A percentile compares a stretch with the other conserved stretches of the same genome.
phyloP scores from a whole-genome alignment of 2,888 invertebrate genomes.

The Drosophila bunnanda region DNA sequence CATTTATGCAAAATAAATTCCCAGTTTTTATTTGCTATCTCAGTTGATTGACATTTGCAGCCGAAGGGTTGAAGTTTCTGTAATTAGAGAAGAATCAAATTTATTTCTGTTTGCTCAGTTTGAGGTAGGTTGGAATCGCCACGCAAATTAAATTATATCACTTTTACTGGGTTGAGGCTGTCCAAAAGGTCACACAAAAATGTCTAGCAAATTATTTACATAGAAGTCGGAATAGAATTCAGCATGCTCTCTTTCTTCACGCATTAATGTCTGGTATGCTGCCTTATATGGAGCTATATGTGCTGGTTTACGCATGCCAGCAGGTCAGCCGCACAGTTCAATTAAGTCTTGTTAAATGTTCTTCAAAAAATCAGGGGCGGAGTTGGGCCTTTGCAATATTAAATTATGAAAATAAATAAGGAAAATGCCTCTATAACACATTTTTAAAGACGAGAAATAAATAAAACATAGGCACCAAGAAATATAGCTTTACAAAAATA shows the following conservation, averaged over 20 bases:
- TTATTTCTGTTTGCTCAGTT: constrained; percentile 28
- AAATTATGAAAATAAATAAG: neutral
- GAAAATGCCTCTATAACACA: too few species aligned
- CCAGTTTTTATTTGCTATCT: constrained; percentile 32
- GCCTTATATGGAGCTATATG: constrained; percentile 6
- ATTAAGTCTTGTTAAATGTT: constrained; percentile 69
- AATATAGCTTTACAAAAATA: neutral
- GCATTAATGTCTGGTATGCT: constrained; percentile 31
- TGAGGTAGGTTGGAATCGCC: constrained; percentile 21
- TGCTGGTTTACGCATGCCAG: constrained; percentile 30
- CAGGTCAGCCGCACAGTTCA: constrained; percentile 78
- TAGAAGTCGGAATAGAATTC: neutral
- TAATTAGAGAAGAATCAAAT: constrained; percentile 40
- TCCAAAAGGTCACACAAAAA: neutral
- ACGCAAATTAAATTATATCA: constrained; percentile 12
- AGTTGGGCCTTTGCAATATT: neutral
- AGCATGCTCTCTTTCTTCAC: neutral
- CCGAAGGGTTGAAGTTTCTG: constrained; percentile 59
- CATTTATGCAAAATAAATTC: constrained; percentile 56
- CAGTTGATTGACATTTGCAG: constrained; percentile 66
- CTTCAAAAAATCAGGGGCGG: constrained; percentile 58
- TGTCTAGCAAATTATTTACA: neutral
- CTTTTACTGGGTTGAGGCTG: neutral
- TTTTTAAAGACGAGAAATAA: neutral
- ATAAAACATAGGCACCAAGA: neutral